Evolutionary conservation across 2,113 vertebrate species (phyloP), one percentile per base, ranked within the genome.

Genomic region (Romanogobio albipinnatus): DNA sequence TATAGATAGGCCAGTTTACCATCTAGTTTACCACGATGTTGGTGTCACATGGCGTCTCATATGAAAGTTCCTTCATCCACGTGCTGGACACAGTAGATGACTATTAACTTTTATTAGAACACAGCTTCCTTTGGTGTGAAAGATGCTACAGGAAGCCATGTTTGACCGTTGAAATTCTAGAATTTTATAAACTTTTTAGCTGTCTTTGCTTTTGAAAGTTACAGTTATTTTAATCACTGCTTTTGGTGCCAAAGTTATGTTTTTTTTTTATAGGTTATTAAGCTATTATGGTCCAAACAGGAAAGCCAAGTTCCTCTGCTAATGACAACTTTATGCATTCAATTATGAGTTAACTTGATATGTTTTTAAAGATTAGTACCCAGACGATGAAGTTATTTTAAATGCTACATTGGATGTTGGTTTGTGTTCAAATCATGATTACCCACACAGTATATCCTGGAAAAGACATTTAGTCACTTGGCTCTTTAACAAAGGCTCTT

Each of bases 21-120:
- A 86, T 93, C 91, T 94, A 91, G 90, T 92, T 90, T 93, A 91
- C 91, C 92, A 91, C 87, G 92, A 92, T 92, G 90, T 91, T 90
- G 33, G 56, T 92, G 82, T 85, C 75, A 58, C 51, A 85, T 86
- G 22, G 68, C 83, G 88, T 86, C 87, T 91, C 89, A 88, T 91
- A 86, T 91, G 91, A 93, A 89, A 93, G 91, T 93, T 94, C 90
- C 90, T 93, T 87, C 82, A 81, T 90, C 88, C 90, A 89, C 92
- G 87, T 89, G 90, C 90, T 91, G 58, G 76, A 73, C 90, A 93
- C 91, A 91, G 76, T 92, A 39, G 51, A 89, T 77, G 39, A 86
- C 76, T 94, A 90, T 93, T 93, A 91, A 92, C 91, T 85, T 90
- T 85, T 49, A 24, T 45, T 56, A 22, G 1, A 81, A 61, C 81